Evolutionary conservation across 2,797 vertebrate species (phyloP).

Genomic region (Gallinago stenura): DNA sequence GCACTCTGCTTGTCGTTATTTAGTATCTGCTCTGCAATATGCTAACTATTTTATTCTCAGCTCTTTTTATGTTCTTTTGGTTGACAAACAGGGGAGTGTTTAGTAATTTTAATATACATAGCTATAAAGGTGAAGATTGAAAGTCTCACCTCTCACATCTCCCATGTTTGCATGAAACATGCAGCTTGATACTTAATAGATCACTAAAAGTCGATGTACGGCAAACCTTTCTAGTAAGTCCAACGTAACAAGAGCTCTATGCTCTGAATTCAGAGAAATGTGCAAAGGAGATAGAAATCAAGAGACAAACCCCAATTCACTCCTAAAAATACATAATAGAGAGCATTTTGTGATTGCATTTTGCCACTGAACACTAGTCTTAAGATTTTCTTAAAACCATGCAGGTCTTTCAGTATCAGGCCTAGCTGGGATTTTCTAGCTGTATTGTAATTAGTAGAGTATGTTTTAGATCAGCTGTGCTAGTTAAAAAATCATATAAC

Average conservation of each 20-base stretch:
- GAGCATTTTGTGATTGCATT: background rate
- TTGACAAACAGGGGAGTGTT: background rate
- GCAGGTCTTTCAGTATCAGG: background rate
- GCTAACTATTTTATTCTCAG: background rate
- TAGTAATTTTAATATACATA: background rate
- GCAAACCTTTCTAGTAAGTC: background rate
- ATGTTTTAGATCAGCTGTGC: background rate
- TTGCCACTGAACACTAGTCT: background rate
- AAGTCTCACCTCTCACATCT: background rate
- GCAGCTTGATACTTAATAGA: background rate
- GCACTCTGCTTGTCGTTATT: background rate
- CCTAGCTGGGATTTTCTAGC: background rate
- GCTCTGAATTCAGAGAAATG: background rate
- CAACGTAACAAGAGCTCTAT: background rate
- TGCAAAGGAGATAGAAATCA: background rate
- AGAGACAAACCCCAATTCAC: background rate
- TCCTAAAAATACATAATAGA: background rate
- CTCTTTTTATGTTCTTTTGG: background rate
- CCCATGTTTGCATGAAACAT: background rate
- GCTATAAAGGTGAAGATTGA: background rate
- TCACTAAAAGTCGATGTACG: background rate
- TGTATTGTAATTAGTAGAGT: background rate
- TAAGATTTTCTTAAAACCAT: background rate
- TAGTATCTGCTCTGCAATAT: background rate
- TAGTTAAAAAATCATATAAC: background rate